Evolutionary conservation across 2,888 invertebrate genomes (phyloP), one percentile per base, ranked within the genome.

Genomic region (Octonoba sinensis): DNA sequence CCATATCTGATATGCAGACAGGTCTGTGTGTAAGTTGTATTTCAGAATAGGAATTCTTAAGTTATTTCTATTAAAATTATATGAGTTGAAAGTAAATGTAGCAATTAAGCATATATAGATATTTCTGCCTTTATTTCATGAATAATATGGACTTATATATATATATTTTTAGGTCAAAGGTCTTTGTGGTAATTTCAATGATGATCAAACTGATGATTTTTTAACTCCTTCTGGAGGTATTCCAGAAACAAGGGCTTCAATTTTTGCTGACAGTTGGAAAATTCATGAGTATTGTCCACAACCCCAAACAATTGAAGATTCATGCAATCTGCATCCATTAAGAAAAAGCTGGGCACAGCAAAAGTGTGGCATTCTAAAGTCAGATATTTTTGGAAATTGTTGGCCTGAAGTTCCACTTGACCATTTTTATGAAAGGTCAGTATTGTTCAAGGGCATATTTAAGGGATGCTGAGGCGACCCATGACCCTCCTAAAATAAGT

Each of bases 231-330:
- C 94, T 0, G 93, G 94, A 11, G 94, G 94, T 0, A 89, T 93
- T 49, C 90, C 93, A 0, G 95, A 95, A 87, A 93, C 92, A 0
- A 94, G 93, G 8, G 91, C 94, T 0, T 90, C 92, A 59, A 89
- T 94, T 16, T 96, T 96, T 87, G 96, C 94, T 0, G 95, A 96
- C 89, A 93, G 96, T 12, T 96, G 96, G 96, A 94, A 94, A 86
- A 90, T 94, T 67, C 93, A 93, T 86, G 90, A 92, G 0, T 93
- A 93, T 79, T 96, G 95, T 85, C 92, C 93, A 0, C 91, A 92
- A 73, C 90, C 93, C 0, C 87, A 84, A 44, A 84, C 84, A 36
- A 82, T 87, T 18, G 85, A 85, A 1, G 87, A 88, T 69, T 56
- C 95, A 36, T 96, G 96, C 88, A 90, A 90, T 15, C 89, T 92